Conservation (phyloP, 2,888 invertebrate species). For the Orthosia cruda region DNA sequence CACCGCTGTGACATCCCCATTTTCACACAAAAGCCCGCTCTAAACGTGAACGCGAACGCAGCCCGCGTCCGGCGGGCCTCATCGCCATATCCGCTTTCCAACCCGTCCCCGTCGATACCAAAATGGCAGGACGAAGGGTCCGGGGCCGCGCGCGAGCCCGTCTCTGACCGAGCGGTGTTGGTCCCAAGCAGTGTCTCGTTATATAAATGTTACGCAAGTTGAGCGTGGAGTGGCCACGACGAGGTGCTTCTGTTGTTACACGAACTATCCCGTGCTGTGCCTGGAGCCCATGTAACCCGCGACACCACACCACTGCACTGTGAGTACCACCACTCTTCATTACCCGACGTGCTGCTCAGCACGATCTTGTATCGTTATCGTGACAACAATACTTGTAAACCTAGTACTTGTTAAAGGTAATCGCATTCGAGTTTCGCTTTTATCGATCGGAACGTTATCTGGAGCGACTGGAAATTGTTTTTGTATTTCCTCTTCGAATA, state of each 20-base stretch:
- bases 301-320: constrained; percentile 76
- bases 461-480: constrained; percentile 78
- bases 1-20: constrained; percentile 78
- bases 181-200: constrained; percentile 84
- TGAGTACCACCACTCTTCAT: constrained; percentile 77
- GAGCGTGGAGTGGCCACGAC: constrained; percentile 82
- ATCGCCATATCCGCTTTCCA: constrained; percentile 60
- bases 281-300: constrained; percentile 85
- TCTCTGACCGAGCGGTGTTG: constrained; percentile 79
- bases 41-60: constrained; percentile 54
- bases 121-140: constrained; percentile 86
- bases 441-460: constrained; percentile 86
- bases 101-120: constrained; percentile 78
- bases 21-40: constrained; percentile 76
- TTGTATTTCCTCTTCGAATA: constrained; percentile 69
- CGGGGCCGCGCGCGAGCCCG: constrained; percentile 79
- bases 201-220: constrained; percentile 91
- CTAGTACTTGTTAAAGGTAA: constrained; percentile 62
- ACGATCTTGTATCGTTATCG: constrained; percentile 25
- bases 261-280: constrained; percentile 81
- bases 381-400: constrained; percentile 60
- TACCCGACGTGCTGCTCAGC: constrained; percentile 9
- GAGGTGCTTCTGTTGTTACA: constrained; percentile 81
- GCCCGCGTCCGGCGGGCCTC: constrained; percentile 54
- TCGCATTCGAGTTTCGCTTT: constrained; percentile 71